Evolutionary conservation across 2,113 vertebrate genomes (phyloP), one percentile per base, ranked within the genome.

Genomic region (Neomonachus schauinslandi): DNA sequence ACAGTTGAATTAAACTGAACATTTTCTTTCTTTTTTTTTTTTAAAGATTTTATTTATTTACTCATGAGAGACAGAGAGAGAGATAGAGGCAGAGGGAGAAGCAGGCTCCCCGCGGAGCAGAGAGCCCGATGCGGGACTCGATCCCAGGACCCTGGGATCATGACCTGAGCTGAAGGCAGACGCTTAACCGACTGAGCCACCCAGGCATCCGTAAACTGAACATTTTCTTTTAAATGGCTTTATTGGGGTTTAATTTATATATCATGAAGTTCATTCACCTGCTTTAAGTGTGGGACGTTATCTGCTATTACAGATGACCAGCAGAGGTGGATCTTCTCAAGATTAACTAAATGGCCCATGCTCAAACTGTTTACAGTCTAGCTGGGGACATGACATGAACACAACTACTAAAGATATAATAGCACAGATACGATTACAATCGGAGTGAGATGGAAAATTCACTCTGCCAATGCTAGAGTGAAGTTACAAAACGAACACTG

Each of bases 401-500:
- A 53, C 13, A 74, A 15, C 7, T 77, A 79, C 16, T 8, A 31
- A 92, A 94, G 93, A 76, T 82, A 42, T 74, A 89, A 39, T 7
- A 42, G 33, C 7, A 61, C 1, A 57, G 9, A 42, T 63, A 72
- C 22, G 12, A 86, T 79, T 93, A 61, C 3, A 95, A 94, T 71
- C 81, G 81, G 33, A 88, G 71, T 86, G 65, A 81, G 12, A 93
- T 67, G 46, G 51, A 67, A 85, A 94, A 93, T 95, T 92, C 28
- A 57, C 31, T 82, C 55, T 86, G 79, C 61, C 49, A 69, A 59
- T 95, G 61, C 24, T 69, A 69, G 36, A 79, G 36, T 39, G 12
- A 91, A 84, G 33, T 88, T 97, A 94, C 51, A 93, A 95, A 96
- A 84, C 80, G 55, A 94, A 65, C 46, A 71, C 67, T 71, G 24